Evolutionary conservation across 2,797 vertebrate species (phyloP).

Genomic region (Hydrophis major): DNA sequence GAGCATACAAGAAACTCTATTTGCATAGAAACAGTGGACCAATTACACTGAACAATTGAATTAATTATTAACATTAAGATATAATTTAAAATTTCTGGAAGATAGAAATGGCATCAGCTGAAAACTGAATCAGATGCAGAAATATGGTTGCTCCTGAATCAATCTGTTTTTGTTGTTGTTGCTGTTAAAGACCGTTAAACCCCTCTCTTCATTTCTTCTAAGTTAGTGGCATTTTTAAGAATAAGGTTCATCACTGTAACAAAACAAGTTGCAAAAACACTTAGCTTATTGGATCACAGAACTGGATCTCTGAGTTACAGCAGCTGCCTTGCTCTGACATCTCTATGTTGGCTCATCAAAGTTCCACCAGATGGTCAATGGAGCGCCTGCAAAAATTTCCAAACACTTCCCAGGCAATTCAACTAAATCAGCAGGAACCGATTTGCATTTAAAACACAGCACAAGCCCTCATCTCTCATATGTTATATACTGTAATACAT

Average conservation of each 20-base stretch:
- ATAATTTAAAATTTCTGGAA: not conserved
- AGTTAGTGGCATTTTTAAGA: not conserved
- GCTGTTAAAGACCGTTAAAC: constrained; percentile 5
- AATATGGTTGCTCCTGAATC: constrained; percentile 16
- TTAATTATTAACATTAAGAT: not conserved
- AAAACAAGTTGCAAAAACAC: constrained; percentile 2
- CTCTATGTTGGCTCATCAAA: constrained; percentile 55
- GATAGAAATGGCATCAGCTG: not conserved
- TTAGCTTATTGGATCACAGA: not conserved
- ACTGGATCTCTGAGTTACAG: constrained; percentile 29
- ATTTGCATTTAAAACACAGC: constrained; percentile 65
- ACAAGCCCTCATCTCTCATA: constrained; percentile 43
- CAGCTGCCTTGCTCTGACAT: constrained; percentile 26
- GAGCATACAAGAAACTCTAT: not conserved
- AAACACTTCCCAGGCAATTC: constrained; percentile 60
- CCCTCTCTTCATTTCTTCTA: fast-evolving
- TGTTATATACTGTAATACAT: constrained; percentile 47
- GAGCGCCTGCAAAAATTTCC: constrained; percentile 57
- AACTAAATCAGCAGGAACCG: constrained; percentile 54
- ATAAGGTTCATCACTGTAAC: not conserved
- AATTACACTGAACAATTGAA: not conserved
- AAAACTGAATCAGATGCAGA: constrained; percentile 33
- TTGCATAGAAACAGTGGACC: not conserved
- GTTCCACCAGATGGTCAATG: constrained; percentile 58
- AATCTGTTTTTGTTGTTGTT: not conserved